Evolutionary conservation across 2,113 vertebrate species (phyloP).

Genomic region (Psilopogon haemacephalus): DNA sequence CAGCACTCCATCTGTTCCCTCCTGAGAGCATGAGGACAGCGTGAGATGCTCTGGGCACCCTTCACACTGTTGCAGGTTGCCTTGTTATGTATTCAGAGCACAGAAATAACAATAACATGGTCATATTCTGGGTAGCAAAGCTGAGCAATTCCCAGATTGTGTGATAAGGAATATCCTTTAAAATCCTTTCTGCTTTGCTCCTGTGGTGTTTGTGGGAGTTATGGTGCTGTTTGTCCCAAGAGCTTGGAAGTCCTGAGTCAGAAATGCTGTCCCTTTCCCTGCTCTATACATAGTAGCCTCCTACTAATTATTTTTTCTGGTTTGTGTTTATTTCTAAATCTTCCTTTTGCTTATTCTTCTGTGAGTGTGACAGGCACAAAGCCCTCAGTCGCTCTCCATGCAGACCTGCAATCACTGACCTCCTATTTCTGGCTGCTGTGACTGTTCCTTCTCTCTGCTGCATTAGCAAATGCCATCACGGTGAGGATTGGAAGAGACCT

Average conservation of each 20-base stretch:
- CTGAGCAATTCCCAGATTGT: neutral
- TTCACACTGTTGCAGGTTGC: neutral
- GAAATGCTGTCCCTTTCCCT: neutral
- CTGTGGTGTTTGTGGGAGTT: neutral
- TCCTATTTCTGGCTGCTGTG: neutral
- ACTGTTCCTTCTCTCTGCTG: neutral
- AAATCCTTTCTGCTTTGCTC: neutral
- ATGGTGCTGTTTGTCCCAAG: neutral
- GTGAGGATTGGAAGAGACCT: too few relatives aligned
- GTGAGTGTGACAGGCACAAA: neutral
- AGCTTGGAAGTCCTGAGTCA: neutral
- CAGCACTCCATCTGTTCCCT: constrained; percentile 26
- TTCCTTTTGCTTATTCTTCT: neutral
- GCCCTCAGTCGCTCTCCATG: neutral
- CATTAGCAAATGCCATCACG: too few relatives aligned
- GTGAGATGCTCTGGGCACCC: neutral
- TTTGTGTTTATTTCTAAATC: neutral
- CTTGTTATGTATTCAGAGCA: neutral
- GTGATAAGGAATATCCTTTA: neutral
- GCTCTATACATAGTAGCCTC: neutral
- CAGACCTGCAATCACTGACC: neutral
- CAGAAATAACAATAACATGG: neutral
- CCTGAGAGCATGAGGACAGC: neutral
- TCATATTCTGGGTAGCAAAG: neutral
- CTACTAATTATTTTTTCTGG: neutral